These are phyloP conservation scores for Campoletis sonorensis DNA, from an alignment of 1,140 invertebrate genomes.

Conservation along the genomic window DNA sequence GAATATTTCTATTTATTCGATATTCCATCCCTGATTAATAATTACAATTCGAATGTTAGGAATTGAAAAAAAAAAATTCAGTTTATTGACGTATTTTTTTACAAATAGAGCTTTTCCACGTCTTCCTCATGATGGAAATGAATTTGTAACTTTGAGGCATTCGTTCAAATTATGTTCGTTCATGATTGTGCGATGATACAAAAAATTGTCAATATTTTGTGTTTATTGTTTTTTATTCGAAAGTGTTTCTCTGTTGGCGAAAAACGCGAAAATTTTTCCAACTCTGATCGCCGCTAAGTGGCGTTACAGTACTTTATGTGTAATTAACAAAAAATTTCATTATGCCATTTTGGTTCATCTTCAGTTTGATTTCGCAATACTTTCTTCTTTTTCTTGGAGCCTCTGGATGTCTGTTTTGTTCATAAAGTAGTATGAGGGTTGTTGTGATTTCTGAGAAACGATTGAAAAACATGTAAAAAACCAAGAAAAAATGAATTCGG, in stretches of 20 bases:
- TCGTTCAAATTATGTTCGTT: too few species aligned
- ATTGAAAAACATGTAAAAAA: not conserved
- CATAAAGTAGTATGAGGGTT: constrained; percentile 95
- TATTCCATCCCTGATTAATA: too few species aligned
- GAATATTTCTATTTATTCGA: too few species aligned
- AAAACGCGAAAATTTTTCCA: not conserved
- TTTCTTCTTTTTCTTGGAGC: constrained; percentile 89
- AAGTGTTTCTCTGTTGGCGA: not conserved
- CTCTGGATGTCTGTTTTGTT: constrained; percentile 91
- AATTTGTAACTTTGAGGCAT: too few species aligned
- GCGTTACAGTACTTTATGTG: not conserved
- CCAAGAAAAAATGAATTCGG: constrained; percentile 19
- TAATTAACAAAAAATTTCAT: not conserved
- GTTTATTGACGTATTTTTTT: too few species aligned
- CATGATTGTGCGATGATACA: too few species aligned
- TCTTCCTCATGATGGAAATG: too few species aligned
- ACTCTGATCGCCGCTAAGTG: not conserved
- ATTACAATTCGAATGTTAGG: too few species aligned
- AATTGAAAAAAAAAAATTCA: too few species aligned
- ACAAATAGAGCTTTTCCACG: too few species aligned
- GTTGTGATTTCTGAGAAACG: constrained; percentile 83
- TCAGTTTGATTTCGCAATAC: constrained; percentile 55
- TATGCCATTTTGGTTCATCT: constrained; percentile 2
- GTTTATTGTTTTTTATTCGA: not conserved
- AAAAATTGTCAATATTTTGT: too few species aligned